Evolutionary conservation across 1,140 invertebrate species (phyloP).

Genomic region (Aphelinus certus): DNA sequence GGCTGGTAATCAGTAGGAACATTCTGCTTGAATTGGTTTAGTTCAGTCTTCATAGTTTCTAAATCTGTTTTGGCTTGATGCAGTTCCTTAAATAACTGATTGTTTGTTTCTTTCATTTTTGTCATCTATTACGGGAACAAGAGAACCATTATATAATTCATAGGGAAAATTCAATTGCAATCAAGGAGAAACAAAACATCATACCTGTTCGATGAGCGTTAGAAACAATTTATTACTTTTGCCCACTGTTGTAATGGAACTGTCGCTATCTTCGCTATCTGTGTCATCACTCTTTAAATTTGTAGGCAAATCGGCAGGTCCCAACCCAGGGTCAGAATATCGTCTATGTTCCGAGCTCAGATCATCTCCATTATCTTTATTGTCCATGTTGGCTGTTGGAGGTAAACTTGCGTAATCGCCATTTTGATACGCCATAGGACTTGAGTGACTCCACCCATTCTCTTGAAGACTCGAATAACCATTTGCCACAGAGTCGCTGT

Average conservation of each 20-base stretch:
- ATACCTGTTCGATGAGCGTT: slow-evolving; percentile 66
- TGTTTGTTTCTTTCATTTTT: slow-evolving; percentile 65
- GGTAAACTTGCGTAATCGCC: slow-evolving; percentile 67
- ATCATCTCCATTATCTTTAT: slow-evolving; percentile 51
- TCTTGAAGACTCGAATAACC: slow-evolving; percentile 55
- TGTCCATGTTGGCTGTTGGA: slow-evolving; percentile 61
- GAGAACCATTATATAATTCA: background rate
- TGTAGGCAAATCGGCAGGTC: slow-evolving; percentile 55
- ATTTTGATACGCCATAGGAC: slow-evolving; percentile 57
- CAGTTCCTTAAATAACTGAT: slow-evolving; percentile 67
- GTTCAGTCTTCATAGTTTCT: slow-evolving; percentile 63
- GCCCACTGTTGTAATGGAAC: slow-evolving; percentile 61
- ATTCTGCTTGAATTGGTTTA: slow-evolving; percentile 58
- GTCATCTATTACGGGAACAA: slow-evolving; percentile 51
- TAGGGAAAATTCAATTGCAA: background rate
- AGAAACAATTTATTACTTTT: slow-evolving; percentile 64
- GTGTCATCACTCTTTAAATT: slow-evolving; percentile 59
- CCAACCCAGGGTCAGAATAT: slow-evolving; percentile 68
- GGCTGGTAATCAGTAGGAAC: slow-evolving; percentile 72
- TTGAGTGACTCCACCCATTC: slow-evolving; percentile 57
- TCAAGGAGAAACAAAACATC: background rate
- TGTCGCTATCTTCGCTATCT: slow-evolving; percentile 56
- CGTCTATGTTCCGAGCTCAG: slow-evolving; percentile 61
- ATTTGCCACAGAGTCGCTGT: slow-evolving; percentile 50
- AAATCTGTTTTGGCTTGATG: slow-evolving; percentile 66